phyloP scores from a whole-genome alignment of 2,888 invertebrate species.

The Thereva nobilitata region DNA sequence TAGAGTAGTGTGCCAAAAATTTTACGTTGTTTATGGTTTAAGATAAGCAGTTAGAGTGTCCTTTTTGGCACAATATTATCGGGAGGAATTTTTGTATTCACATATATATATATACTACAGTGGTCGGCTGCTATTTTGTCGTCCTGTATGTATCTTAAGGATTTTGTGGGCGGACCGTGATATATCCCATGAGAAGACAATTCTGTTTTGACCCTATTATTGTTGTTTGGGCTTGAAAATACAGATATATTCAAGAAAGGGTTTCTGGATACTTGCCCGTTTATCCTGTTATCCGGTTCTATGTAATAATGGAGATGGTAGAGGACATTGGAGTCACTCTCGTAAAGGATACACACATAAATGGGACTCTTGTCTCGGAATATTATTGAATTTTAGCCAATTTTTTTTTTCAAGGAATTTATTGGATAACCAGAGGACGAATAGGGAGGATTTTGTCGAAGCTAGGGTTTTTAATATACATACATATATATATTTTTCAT shows the following conservation, averaged over 20 bases:
- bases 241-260: slow-evolving; percentile 1
- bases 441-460: no score
- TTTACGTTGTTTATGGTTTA: slow-evolving; percentile 20
- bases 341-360: no score
- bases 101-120: neutral
- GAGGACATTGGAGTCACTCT: neutral
- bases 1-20: slow-evolving; percentile 20
- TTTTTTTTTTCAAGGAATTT: neutral
- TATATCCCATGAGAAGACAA: slow-evolving; percentile 15
- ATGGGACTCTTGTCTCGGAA: neutral
- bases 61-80: slow-evolving; percentile 28
- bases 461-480: no score
- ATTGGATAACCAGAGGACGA: no score
- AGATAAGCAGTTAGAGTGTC: slow-evolving; percentile 15
- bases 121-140: neutral
- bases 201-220: slow-evolving; percentile 7
- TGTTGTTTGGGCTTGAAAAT: slow-evolving; percentile 15
- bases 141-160: neutral
- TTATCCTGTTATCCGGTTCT: neutral
- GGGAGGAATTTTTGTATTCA: neutral
- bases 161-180: slow-evolving; percentile 1
- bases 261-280: slow-evolving; percentile 21
- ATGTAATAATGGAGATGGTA: slow-evolving; percentile 8
- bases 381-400: slow-evolving; percentile 15
- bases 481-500: no score